These are phyloP conservation scores for Lycia hirtaria DNA, from an alignment of 2,888 invertebrate species.

Conservation along the genomic window DNA sequence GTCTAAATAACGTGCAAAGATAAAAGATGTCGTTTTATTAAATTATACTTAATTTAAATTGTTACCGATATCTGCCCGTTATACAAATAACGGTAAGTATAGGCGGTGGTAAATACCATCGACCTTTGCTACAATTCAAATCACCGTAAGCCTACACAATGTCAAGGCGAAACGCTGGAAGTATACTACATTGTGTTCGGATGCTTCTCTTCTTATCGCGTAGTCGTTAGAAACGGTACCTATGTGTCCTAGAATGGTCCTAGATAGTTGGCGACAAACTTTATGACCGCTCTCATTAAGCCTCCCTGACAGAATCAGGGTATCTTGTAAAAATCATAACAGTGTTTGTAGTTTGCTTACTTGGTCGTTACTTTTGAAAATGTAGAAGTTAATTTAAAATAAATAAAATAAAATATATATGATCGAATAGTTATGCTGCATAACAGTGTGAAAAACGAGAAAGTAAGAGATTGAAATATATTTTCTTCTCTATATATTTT, in stretches of 20 bases:
- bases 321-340: background rate
- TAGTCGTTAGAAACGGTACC: conserved; percentile 46
- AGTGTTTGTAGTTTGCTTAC: background rate
- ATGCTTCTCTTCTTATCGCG: conserved; percentile 35
- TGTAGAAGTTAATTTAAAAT: too few relatives aligned
- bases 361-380: too few relatives aligned
- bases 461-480: too few relatives aligned
- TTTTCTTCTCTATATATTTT: too few relatives aligned
- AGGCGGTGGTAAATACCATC: conserved; percentile 22
- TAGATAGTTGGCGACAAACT: conserved; percentile 1
- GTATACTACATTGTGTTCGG: conserved; percentile 20
- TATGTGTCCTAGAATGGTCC: conserved; percentile 52
- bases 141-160: conserved; percentile 26
- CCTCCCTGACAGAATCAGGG: background rate
- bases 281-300: background rate
- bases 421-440: too few relatives aligned
- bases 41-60: too few relatives aligned
- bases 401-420: too few relatives aligned
- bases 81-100: conserved; percentile 9
- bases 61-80: background rate
- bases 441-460: too few relatives aligned
- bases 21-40: too few relatives aligned
- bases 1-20: too few relatives aligned
- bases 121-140: conserved; percentile 15
- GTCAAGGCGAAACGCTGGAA: conserved; percentile 36